A percentile compares a stretch with the other conserved stretches of the same genome.
Conservation (phyloP, 1,140 invertebrate genomes). For the Ceratina japonica region DNA sequence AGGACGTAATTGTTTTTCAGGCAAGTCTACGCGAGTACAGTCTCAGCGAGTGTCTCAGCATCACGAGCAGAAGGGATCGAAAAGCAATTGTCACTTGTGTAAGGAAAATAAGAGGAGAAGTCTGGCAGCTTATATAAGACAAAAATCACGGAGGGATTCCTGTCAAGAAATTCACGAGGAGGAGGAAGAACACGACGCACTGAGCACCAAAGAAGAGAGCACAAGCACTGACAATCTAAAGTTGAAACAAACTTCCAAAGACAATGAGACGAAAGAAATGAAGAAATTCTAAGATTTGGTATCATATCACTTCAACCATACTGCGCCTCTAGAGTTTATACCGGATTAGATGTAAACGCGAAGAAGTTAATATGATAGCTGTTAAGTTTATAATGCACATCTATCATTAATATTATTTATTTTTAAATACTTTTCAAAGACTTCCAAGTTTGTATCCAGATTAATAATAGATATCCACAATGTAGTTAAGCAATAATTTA, state of each 20-base stretch:
- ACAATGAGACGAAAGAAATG: too few species aligned
- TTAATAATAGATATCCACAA: not conserved
- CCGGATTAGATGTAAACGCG: not conserved
- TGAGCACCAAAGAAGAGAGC: conserved; percentile 11
- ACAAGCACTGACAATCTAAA: conserved; percentile 35
- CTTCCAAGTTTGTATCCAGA: not conserved
- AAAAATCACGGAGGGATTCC: conserved; percentile 77
- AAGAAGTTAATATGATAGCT: not conserved
- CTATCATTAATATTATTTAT: conserved; percentile 5
- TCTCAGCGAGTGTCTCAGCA: conserved; percentile 43
- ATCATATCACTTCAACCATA: not conserved
- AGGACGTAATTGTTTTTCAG: conserved; percentile 61
- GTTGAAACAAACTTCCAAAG: conserved; percentile 12
- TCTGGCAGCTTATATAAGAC: conserved; percentile 80
- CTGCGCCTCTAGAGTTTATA: not conserved
- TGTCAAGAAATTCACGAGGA: conserved; percentile 81
- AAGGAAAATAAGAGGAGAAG: conserved; percentile 80
- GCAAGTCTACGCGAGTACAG: conserved; percentile 68
- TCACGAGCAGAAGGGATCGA: conserved; percentile 61
- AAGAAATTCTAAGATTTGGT: not conserved
- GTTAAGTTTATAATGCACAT: not conserved
- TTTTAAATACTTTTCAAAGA: not conserved
- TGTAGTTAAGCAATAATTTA: conserved; percentile 6
- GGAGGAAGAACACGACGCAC: conserved; percentile 73
- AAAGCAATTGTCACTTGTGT: conserved; percentile 80